Base-by-base conservation (phyloP, 2,888 invertebrate species). In the Aelia acuminata region DNA sequence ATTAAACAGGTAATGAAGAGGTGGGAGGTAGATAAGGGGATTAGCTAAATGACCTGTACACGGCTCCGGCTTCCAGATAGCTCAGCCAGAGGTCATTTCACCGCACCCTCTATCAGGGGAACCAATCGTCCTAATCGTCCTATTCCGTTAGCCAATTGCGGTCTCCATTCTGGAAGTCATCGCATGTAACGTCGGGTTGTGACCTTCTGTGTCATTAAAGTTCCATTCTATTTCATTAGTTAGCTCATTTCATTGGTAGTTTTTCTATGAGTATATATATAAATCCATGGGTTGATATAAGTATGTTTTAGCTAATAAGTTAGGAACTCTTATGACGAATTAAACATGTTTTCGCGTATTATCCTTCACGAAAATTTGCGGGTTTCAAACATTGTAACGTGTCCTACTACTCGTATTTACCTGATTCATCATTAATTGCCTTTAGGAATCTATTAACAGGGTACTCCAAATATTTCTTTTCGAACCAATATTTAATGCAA, bases 1-100 rank as follows among this genome's bases (percentile, higher is more conserved):
- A 80, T 80, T 80, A 80, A 80, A 80, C 80, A 80, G 80, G 43
- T 43, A 80, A 80, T 80, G 80, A 43, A 80, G 80, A 80, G 80
- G 43, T 47, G 80, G 43, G 43, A 3, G 2, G n/a, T 47, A 80
- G 80, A 80, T 80, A 80, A 80, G 43, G n/a, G 35, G 39, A 80
- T 80, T 80, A 80, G 80, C 80, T 80, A 80, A 80, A 80, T 80
- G 80, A n/a, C 22, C 80, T 80, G 43, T 80, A 15, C 43, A 80
- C 43, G 43, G 80, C 43, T 39, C 18, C 22, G 80, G 22, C 43
- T 35, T 22, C 39, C 75, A 39, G 75, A 80, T 80, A 80, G n/a
- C 43, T 80, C 43, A 80, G 13, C 13, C n/a, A 1, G n/a, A 7
- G 80, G 39, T 47, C 39, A 43, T 47, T 43, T 47, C 39, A 22